phyloP scores from a whole-genome alignment of 1,140 invertebrate species.

The Bombus waltoni region DNA sequence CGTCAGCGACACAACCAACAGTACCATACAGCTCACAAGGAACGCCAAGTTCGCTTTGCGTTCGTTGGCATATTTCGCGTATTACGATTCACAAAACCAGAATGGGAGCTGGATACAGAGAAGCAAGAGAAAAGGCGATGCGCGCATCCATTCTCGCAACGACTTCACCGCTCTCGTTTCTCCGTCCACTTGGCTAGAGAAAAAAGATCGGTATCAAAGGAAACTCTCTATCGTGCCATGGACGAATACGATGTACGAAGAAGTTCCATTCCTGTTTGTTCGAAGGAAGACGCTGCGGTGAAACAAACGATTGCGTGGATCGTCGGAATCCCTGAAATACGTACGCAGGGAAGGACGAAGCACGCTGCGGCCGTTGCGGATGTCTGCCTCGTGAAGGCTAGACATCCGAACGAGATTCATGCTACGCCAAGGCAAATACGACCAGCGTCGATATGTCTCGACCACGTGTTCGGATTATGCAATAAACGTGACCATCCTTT shows the following conservation, averaged over 20 bases:
- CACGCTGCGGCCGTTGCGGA: neutral
- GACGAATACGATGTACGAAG: neutral
- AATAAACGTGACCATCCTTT: constrained; percentile 35
- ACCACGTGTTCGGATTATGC: constrained; percentile 48
- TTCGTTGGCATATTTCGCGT: constrained; percentile 52
- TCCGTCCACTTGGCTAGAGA: constrained; percentile 9
- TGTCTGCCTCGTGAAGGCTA: constrained; percentile 25
- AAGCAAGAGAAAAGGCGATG: neutral
- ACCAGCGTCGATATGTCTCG: constrained; percentile 32
- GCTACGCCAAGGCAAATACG: constrained; percentile 23
- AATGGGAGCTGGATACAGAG: constrained; percentile 52
- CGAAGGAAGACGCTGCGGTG: neutral
- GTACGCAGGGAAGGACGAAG: constrained; percentile 19
- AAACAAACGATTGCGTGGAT: constrained; percentile 11
- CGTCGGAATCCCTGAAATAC: constrained; percentile 42
- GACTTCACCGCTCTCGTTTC: too few relatives aligned
- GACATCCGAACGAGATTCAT: constrained; percentile 48
- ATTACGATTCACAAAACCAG: constrained; percentile 58
- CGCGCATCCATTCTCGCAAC: neutral
- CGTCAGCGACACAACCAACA: neutral
- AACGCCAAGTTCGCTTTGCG: constrained; percentile 27
- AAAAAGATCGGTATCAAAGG: neutral
- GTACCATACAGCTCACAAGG: neutral
- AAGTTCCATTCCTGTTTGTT: too few relatives aligned
- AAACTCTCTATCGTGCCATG: neutral